Conservation (phyloP, 2,888 invertebrate species). For the Siphlonurus alternatus region DNA sequence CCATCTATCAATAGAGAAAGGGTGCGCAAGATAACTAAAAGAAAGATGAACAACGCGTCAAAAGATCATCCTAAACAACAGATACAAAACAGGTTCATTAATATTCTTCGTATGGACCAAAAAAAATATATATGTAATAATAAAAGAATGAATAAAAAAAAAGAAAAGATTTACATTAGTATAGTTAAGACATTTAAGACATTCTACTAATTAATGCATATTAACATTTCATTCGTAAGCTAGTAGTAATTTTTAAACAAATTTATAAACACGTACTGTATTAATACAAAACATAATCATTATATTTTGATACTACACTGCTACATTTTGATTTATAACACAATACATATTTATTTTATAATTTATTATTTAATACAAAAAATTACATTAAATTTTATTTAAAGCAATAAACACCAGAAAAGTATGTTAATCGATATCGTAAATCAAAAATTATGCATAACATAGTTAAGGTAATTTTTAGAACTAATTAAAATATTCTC, state of each 20-base stretch:
- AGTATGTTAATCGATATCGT: no score
- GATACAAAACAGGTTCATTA: neutral
- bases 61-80: neutral
- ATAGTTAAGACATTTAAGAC: neutral
- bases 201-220: neutral
- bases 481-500: no score
- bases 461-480: no score
- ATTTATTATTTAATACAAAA: no score
- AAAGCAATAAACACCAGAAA: no score
- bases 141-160: neutral
- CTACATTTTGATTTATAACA: no score
- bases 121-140: neutral
- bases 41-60: neutral
- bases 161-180: neutral
- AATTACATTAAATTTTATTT: no score
- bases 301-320: no score
- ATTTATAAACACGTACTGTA: no score
- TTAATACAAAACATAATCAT: no score
- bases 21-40: neutral
- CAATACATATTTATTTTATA: no score
- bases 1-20: neutral
- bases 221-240: neutral
- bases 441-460: no score
- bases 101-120: neutral
- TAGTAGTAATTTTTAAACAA: neutral